These are phyloP conservation scores for Lepidothrix coronata DNA, from an alignment of 2,113 vertebrate genomes.

Conservation along the genomic window DNA sequence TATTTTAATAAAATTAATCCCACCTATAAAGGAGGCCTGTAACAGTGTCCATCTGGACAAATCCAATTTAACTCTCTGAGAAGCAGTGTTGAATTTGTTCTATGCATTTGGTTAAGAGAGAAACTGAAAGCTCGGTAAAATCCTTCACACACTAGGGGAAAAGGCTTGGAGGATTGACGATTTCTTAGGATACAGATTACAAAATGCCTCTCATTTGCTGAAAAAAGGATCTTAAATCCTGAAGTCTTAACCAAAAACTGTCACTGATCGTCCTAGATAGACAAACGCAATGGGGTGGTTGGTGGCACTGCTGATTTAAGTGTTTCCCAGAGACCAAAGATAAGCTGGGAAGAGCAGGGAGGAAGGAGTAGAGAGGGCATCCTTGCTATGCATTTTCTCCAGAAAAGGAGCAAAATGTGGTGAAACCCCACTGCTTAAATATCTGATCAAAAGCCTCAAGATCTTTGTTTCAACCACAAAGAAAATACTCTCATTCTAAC, in stretches of 20 bases:
- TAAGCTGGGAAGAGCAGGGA: neutral
- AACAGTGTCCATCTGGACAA: slow-evolving; percentile 32
- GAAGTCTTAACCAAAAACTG: neutral
- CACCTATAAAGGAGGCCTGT: slow-evolving; percentile 16
- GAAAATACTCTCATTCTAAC: neutral
- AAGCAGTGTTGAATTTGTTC: neutral
- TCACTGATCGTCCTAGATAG: neutral
- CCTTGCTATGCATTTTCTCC: neutral
- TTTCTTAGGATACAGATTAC: neutral
- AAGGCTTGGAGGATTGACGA: neutral
- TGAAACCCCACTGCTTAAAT: neutral
- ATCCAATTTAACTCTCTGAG: slow-evolving; percentile 39
- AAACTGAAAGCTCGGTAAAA: neutral
- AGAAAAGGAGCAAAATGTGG: neutral
- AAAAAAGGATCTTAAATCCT: neutral
- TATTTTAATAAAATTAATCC: slow-evolving; percentile 58
- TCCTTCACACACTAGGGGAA: neutral
- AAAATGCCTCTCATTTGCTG: neutral
- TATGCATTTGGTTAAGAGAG: neutral
- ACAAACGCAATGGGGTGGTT: neutral
- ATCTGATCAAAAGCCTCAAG: neutral
- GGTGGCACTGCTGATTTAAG: neutral
- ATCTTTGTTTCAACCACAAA: neutral
- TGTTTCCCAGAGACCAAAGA: neutral
- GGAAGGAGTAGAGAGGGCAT: neutral